A percentile compares a stretch with the other conserved stretches of the same genome.
These are phyloP conservation scores for Rhopalosiphum maidis DNA, from an alignment of 1,140 invertebrate species.

Conservation along the genomic window DNA sequence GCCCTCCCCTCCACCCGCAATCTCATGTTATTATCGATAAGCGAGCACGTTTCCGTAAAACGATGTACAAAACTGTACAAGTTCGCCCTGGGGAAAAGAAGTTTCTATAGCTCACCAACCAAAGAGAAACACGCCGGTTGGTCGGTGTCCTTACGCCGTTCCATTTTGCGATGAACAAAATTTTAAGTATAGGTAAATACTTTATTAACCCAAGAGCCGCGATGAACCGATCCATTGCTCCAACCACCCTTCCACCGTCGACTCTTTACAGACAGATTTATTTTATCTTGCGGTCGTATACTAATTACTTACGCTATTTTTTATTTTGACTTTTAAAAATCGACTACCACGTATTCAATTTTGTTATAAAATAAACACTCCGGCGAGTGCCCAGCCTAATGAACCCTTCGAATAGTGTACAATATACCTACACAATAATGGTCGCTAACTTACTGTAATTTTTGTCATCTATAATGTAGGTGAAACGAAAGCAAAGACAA, in stretches of 20 bases:
- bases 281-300: background rate
- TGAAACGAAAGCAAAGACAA: slow-evolving; percentile 38
- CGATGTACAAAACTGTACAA: background rate
- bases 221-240: background rate
- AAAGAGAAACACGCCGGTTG: background rate
- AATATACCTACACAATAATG: background rate
- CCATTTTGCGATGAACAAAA: background rate
- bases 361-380: too few species aligned
- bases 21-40: background rate
- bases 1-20: too few species aligned
- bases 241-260: too few species aligned
- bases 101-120: background rate
- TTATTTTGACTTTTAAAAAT: too few species aligned
- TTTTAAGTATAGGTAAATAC: background rate
- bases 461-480: background rate
- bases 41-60: background rate
- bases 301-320: background rate
- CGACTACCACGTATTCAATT: too few species aligned
- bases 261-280: background rate
- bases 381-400: too few species aligned
- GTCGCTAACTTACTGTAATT: background rate
- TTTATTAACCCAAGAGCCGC: background rate
- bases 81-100: background rate
- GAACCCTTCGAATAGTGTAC: background rate
- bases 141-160: background rate